These are phyloP conservation scores for Abscondita cerata DNA, from an alignment of 2,888 invertebrate species.

Conservation along the genomic window DNA sequence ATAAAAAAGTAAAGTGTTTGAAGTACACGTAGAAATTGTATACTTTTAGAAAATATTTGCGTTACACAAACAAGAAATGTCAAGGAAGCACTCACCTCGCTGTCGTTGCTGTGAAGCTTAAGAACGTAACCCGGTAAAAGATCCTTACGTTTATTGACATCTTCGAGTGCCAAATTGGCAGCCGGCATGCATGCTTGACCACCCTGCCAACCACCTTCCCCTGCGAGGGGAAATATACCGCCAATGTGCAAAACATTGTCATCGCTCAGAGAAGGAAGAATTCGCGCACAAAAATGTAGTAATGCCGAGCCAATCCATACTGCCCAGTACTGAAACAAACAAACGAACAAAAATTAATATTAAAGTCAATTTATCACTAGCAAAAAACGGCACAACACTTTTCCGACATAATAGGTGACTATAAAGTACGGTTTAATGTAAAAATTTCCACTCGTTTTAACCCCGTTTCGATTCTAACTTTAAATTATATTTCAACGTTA, in stretches of 20 bases:
- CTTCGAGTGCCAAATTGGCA: constrained; percentile 93
- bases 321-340: constrained; percentile 55
- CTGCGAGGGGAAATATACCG: constrained; percentile 97
- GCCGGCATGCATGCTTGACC: constrained; percentile 99
- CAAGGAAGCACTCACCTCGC: constrained; percentile 80
- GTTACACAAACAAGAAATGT: constrained; percentile 1
- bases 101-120: constrained; percentile 93
- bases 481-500: not conserved
- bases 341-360: constrained; percentile 6
- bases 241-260: constrained; percentile 91
- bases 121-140: constrained; percentile 91
- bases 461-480: not conserved
- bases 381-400: too few species aligned
- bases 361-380: too few species aligned
- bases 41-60: not conserved
- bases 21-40: not conserved
- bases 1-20: constrained; percentile 8
- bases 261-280: constrained; percentile 42
- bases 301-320: constrained; percentile 55
- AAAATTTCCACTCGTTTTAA: too few species aligned
- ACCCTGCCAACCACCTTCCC: constrained; percentile 97
- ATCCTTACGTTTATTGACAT: constrained; percentile 90
- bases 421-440: too few species aligned
- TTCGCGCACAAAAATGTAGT: constrained; percentile 48
- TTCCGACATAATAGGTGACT: too few species aligned